Evolutionary conservation across 2,113 vertebrate genomes (phyloP), one percentile per base, ranked within the genome.

Genomic region (Campylomormyrus numenius): DNA sequence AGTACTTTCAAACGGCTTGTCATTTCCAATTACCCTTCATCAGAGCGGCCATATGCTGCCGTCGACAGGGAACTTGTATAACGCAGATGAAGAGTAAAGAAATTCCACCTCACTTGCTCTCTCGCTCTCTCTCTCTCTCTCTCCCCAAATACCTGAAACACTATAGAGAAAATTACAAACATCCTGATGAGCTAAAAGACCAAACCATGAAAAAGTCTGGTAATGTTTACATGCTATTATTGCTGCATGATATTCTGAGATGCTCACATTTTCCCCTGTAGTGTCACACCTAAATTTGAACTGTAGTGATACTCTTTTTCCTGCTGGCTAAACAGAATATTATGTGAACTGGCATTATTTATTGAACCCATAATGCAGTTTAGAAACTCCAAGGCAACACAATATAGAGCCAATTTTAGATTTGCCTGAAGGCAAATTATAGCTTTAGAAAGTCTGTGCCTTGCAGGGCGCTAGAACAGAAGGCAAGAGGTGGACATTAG

Each of bases 1-100:
- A 94, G 90, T 93, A 95, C 96, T 94, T 96, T 97, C 94, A 97
- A 96, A 95, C 94, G 93, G 91, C 91, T 94, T 96, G 96, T 97
- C 96, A 95, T 96, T 97, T 97, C 94, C 95, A 94, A 96, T 97
- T 96, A 96, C 93, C 92, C 96, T 95, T 94, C 95, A 94, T 96
- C 96, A 96, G 94, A 95, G 93, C 94, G 95, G 90, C 95, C 94
- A 94, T 96, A 96, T 96, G 96, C 93, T 95, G 88, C 93, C 90
- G 85, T 91, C 89, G 90, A 91, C 49, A 85, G 90, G 90, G 90
- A 85, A 80, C 84, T 49, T 48, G 39, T 39, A 48, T 53, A 49
- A 31, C 13, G 10, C 48, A 83, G 48, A 52, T 31, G 10, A 77
- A 50, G 45, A 89, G 46, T 24, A 24, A 21, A 66, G 49, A 52